Base-by-base conservation (phyloP, 30 jellyfish, hydroid and myxozoan genomes). In the Morbakka virulenta region DNA sequence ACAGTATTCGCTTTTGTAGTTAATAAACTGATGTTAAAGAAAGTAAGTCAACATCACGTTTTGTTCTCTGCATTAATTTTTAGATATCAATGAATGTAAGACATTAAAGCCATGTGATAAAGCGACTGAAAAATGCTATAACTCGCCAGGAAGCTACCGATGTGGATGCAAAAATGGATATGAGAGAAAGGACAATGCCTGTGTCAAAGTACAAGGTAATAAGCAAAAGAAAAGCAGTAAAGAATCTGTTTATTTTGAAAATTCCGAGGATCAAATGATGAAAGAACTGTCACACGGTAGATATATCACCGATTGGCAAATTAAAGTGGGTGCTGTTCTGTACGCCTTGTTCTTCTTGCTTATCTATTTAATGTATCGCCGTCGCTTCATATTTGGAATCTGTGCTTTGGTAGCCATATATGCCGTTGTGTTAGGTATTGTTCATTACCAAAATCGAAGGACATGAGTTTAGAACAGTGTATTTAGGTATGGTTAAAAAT, bases 81-180 rank as follows among this genome's bases (percentile, higher is more conserved):
- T 29, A 91, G 98, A 91, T 78, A 64, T 91, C 1, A 82, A 91
- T 73, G 98, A 91, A 85, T 91, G 98, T 73, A 20, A 26, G 23
- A 57, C 9, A n/a, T 67, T 61, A 0, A 53, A 28, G 34, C 86
- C 84, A 0, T 91, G 98, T 41, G 66, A 91, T 52, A 41, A 50
- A 33, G 52, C 71, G 50, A 77, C 98, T 0, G 98, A 91, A 64
- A 47, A 28, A 0, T 91, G 98, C 53, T 68, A 34, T 67, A 91
- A 91, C 63, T 67, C 83, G 0, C 70, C 33, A n/a, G 98, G 98
- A 30, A 68, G 95, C 22, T 83, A 77, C 62, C 69, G 69, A 35
- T 91, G 98, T 72, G 57, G 52, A 30, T 91, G 98, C 79, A 84
- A 79, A 80, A 13, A 31, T 20, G 98, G 98, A 6, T 84, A 48